Evolutionary conservation across 2,888 invertebrate genomes (phyloP).

Genomic region (Protonemura montana): DNA sequence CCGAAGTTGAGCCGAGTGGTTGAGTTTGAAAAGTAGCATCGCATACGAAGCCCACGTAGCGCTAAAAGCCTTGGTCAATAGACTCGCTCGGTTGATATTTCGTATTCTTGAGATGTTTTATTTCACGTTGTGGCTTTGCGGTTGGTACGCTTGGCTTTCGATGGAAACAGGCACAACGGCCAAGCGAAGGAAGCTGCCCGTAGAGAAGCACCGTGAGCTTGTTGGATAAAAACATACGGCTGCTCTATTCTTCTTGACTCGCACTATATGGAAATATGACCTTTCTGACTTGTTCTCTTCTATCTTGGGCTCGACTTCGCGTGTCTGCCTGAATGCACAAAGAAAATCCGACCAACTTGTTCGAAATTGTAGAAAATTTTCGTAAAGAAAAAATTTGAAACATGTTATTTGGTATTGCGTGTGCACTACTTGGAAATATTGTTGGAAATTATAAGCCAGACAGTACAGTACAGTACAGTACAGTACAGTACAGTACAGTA

Average conservation of each 20-base stretch:
- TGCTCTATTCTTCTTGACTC: not conserved
- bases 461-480: too few relatives aligned
- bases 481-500: too few relatives aligned
- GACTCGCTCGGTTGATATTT: not conserved
- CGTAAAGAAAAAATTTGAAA: too few relatives aligned
- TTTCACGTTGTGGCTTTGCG: not conserved
- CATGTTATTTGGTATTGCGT: not conserved
- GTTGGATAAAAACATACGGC: not conserved
- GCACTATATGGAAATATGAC: not conserved
- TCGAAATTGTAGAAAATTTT: not conserved
- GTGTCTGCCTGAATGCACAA: not conserved
- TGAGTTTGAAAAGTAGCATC: not conserved
- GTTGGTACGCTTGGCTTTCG: not conserved
- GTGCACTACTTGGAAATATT: too few relatives aligned
- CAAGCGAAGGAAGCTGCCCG: not conserved
- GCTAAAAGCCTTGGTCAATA: slow-evolving; percentile 7
- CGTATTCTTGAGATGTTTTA: not conserved
- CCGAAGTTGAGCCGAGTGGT: not conserved
- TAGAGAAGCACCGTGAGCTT: not conserved
- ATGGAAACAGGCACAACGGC: not conserved
- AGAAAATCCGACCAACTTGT: not conserved
- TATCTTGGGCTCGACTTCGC: not conserved
- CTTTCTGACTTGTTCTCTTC: not conserved
- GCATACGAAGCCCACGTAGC: not conserved
- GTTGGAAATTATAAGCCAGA: too few relatives aligned